Percentiles rank a stretch among this genome's conserved stretches.
Conservation (phyloP, 1,140 invertebrate species). For the Euwallacea similis region DNA sequence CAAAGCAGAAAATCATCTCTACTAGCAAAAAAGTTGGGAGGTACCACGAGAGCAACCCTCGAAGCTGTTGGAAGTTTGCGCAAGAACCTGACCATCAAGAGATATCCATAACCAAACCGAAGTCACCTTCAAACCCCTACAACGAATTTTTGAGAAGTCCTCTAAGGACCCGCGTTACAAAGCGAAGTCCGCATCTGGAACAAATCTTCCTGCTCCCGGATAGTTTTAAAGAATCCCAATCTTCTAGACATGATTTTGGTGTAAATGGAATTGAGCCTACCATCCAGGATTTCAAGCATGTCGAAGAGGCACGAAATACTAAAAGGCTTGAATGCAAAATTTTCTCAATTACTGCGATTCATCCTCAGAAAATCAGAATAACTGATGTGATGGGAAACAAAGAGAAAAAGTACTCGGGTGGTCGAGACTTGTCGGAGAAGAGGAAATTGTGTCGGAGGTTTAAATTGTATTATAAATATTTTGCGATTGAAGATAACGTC, state of each 20-base stretch:
- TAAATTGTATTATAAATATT: constrained; percentile 37
- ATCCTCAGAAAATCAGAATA: constrained; percentile 1
- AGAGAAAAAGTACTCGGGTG: constrained; percentile 7
- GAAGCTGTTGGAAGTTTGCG: not conserved
- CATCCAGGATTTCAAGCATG: constrained; percentile 31
- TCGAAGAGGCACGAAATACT: not conserved
- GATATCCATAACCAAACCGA: no score
- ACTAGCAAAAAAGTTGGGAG: no score
- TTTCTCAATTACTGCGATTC: constrained; percentile 35
- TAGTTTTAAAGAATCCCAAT: not conserved
- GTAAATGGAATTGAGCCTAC: constrained; percentile 43
- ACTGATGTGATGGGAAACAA: constrained; percentile 10
- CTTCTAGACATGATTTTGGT: constrained; percentile 16
- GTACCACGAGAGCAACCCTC: not conserved
- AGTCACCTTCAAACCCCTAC: no score
- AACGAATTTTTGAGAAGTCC: no score
- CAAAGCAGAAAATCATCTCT: no score
- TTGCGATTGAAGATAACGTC: constrained; percentile 15
- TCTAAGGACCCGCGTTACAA: no score
- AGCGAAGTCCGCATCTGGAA: not conserved
- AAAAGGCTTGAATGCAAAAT: constrained; percentile 41
- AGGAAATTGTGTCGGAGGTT: constrained; percentile 30
- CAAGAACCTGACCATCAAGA: not conserved
- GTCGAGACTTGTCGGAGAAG: constrained; percentile 20
- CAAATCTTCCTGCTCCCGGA: constrained; percentile 22